These are phyloP conservation scores for Limnodromus scolopaceus DNA, from an alignment of 2,797 vertebrate genomes.

Conservation along the genomic window DNA sequence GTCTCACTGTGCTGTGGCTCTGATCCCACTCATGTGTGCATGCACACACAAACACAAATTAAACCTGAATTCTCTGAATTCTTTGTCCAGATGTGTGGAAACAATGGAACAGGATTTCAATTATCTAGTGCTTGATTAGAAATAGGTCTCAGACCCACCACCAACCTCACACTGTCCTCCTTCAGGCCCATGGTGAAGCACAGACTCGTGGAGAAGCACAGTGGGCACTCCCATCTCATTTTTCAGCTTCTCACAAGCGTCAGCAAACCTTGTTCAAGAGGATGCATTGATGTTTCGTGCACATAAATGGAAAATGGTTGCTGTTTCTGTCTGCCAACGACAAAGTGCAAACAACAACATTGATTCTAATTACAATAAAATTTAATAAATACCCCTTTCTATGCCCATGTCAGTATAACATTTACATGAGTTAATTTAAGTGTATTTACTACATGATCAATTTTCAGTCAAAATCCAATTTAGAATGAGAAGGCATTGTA, in stretches of 20 bases:
- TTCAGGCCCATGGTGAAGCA: background rate
- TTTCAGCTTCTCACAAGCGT: background rate
- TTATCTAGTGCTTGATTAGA: background rate
- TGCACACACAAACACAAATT: background rate
- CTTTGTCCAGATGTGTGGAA: background rate
- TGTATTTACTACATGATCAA: background rate
- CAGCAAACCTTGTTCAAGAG: background rate
- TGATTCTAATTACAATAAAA: background rate
- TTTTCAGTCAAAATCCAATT: background rate
- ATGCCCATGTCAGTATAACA: background rate
- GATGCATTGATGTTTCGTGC: background rate
- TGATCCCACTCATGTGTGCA: accelerated
- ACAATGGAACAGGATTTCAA: background rate
- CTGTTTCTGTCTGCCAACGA: background rate
- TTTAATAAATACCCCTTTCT: background rate
- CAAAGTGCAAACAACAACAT: background rate
- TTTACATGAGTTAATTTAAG: background rate
- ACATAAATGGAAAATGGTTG: background rate
- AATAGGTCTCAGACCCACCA: background rate
- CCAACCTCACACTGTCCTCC: accelerated
- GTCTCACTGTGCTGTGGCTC: background rate
- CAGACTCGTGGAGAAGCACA: background rate
- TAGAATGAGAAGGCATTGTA: background rate
- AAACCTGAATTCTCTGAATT: background rate
- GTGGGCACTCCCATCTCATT: background rate